Percentiles rank a stretch among this genome's conserved stretches.
Evolutionary conservation across 2,797 vertebrate species (phyloP).

Genomic region (Anomalospiza imberbis): DNA sequence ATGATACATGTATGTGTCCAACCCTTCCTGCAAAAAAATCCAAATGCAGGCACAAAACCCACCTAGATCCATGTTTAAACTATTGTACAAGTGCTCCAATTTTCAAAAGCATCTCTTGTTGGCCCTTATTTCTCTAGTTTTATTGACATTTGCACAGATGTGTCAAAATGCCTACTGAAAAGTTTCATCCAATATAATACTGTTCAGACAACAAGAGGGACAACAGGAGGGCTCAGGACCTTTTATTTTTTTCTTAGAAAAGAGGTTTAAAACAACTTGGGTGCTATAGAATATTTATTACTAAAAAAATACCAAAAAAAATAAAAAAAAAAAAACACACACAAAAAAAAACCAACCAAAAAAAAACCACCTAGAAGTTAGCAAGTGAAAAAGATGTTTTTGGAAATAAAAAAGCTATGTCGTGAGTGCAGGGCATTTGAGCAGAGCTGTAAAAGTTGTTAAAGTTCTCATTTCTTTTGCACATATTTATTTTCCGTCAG

Average conservation of each 20-base stretch:
- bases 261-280: not conserved
- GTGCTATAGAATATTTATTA: not conserved
- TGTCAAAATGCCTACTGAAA: not conserved
- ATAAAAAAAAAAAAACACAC: no score
- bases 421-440: not conserved
- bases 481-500: not conserved
- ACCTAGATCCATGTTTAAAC: not conserved
- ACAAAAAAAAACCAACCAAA: no score
- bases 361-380: not conserved
- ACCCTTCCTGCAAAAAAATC: not conserved
- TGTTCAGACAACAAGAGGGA: not conserved
- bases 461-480: not conserved
- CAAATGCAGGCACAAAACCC: not conserved
- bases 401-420: not conserved
- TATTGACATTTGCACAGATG: not conserved
- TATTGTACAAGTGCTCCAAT: not conserved
- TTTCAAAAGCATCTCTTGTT: not conserved
- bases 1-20: not conserved
- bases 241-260: not conserved
- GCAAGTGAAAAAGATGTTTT: not conserved
- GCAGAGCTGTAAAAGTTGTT: not conserved
- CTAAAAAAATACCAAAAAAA: conserved; percentile 3
- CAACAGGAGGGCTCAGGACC: not conserved
- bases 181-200: not conserved
- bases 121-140: not conserved